phyloP scores from a whole-genome alignment of 2,888 invertebrate genomes.

The Dioctria rufipes region DNA sequence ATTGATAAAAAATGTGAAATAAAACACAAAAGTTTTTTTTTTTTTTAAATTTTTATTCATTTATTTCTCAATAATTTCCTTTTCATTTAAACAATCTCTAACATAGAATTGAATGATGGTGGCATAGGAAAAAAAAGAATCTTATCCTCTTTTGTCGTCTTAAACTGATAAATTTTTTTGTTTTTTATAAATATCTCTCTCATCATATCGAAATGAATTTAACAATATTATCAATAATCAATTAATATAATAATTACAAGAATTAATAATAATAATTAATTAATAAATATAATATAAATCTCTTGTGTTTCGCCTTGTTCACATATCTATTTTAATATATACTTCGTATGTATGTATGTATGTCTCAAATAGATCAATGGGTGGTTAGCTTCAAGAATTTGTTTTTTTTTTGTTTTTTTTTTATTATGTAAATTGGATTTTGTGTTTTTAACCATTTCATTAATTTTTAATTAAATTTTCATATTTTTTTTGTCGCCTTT shows the following conservation, averaged over 20 bases:
- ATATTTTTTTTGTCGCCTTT: constrained; percentile 27
- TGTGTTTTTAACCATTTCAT: constrained; percentile 20
- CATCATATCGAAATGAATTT: constrained; percentile 24
- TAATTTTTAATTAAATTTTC: background rate
- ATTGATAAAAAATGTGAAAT: background rate
- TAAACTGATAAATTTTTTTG: constrained; percentile 17
- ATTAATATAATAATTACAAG: no score
- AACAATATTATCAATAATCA: background rate
- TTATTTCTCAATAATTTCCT: constrained; percentile 57
- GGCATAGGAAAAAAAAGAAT: constrained; percentile 40
- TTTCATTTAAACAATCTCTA: constrained; percentile 58
- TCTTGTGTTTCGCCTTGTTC: constrained; percentile 29
- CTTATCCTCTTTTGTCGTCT: constrained; percentile 31
- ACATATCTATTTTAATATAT: constrained; percentile 30
- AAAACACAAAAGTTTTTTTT: constrained; percentile 21
- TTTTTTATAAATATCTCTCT: constrained; percentile 34
- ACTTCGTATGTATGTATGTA: no score
- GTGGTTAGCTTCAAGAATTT: constrained; percentile 41
- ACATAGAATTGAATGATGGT: constrained; percentile 57
- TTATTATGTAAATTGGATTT: constrained; percentile 5
- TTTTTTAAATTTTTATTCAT: constrained; percentile 56
- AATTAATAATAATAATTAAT: constrained; percentile 31
- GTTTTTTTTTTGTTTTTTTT: no score
- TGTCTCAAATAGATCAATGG: background rate
- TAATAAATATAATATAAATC: constrained; percentile 6